Evolutionary conservation across 2,113 vertebrate genomes (phyloP).

Genomic region (Fregata magnificens): DNA sequence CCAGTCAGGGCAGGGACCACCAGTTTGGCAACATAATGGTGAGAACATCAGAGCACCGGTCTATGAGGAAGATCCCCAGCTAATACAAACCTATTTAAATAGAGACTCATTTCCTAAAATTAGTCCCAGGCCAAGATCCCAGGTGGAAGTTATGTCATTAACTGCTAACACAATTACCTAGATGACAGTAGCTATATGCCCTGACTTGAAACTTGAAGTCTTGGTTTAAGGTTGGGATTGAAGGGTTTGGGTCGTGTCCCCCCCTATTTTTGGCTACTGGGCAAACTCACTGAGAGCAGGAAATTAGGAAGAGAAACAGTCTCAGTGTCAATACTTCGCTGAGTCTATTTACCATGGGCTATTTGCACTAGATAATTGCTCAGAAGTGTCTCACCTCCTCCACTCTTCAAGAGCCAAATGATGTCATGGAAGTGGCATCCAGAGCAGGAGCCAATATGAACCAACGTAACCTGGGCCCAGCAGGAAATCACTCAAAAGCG

Average conservation of each 20-base stretch:
- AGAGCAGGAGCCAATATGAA: conserved; percentile 32
- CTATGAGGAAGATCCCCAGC: background rate
- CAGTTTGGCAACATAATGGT: rapidly evolving
- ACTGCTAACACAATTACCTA: background rate
- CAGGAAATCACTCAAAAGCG: background rate
- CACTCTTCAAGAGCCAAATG: background rate
- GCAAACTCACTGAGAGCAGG: conserved; percentile 2
- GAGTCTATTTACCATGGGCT: conserved; percentile 20
- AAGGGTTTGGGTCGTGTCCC: background rate
- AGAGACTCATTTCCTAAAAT: background rate
- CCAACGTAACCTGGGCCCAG: background rate
- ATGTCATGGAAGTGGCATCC: conserved; percentile 32
- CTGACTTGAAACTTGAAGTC: background rate
- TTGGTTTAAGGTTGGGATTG: background rate
- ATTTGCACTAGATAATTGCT: conserved; percentile 71
- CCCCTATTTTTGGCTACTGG: background rate
- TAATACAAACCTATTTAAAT: background rate
- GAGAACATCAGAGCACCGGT: background rate
- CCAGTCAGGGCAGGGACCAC: background rate
- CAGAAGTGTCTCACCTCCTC: conserved; percentile 32
- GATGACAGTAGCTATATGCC: background rate
- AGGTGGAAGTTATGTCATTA: background rate
- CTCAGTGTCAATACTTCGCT: background rate
- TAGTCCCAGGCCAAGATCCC: background rate
- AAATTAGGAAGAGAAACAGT: conserved; percentile 54